Conservation (phyloP, 2,888 invertebrate genomes). For the Melipona beecheii region DNA sequence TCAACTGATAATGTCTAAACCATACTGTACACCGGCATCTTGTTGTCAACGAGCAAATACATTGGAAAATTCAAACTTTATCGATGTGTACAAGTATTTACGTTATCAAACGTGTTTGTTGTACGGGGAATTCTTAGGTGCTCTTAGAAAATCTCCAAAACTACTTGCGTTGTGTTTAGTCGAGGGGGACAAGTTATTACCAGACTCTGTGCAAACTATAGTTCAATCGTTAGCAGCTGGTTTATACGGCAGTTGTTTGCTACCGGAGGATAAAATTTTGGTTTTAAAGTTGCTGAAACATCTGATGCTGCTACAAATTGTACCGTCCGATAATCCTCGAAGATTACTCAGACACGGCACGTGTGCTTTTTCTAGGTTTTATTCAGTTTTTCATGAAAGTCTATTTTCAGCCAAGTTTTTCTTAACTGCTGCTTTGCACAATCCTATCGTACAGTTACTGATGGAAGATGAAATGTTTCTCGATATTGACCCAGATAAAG, state of each 20-base stretch:
- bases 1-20: constrained; percentile 89
- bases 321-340: constrained; percentile 89
- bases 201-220: constrained; percentile 84
- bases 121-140: constrained; percentile 89
- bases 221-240: constrained; percentile 87
- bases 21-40: constrained; percentile 90
- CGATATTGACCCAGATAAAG: constrained; percentile 96
- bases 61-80: constrained; percentile 88
- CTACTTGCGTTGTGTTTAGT: constrained; percentile 89
- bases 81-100: constrained; percentile 93
- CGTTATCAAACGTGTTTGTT: constrained; percentile 91
- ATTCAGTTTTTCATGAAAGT: constrained; percentile 94
- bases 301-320: constrained; percentile 90
- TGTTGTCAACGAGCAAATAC: constrained; percentile 90
- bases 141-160: constrained; percentile 89
- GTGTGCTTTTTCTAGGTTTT: constrained; percentile 94
- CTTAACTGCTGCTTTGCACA: constrained; percentile 95
- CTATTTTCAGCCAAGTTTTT: constrained; percentile 96
- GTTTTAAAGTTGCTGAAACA: constrained; percentile 88
- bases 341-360: constrained; percentile 93
- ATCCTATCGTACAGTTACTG: constrained; percentile 95
- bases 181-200: constrained; percentile 87
- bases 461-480: constrained; percentile 96
- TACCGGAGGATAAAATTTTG: constrained; percentile 90
- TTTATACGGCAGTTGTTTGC: constrained; percentile 90